phyloP scores from a whole-genome alignment of 2,113 vertebrate genomes.

The Lophius piscatorius region DNA sequence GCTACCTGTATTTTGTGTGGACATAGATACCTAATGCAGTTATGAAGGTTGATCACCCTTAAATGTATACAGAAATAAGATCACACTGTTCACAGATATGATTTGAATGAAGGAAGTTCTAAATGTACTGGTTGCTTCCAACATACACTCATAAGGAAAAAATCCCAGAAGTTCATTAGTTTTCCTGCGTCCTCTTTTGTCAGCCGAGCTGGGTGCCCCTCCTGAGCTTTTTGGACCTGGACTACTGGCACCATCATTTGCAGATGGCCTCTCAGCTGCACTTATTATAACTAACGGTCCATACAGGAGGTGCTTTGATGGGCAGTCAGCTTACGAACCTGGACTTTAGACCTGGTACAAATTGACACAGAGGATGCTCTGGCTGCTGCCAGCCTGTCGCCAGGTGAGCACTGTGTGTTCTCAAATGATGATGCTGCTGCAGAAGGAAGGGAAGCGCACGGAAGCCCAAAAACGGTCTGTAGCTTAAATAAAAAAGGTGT shows the following conservation, averaged over 20 bases:
- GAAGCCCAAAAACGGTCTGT: constrained; percentile 58
- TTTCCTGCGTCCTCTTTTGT: constrained; percentile 62
- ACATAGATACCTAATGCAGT: too few relatives aligned
- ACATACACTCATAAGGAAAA: too few relatives aligned
- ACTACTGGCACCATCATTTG: constrained; percentile 65
- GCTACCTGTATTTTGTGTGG: too few relatives aligned
- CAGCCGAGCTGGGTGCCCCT: constrained; percentile 70
- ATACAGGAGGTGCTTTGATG: constrained; percentile 80
- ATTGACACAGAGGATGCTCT: constrained; percentile 64
- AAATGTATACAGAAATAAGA: too few relatives aligned
- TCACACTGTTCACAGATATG: too few relatives aligned
- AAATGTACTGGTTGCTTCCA: too few relatives aligned
- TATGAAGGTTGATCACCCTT: too few relatives aligned
- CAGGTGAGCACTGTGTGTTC: constrained; percentile 64
- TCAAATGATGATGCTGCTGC: constrained; percentile 50
- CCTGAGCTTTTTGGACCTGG: constrained; percentile 64
- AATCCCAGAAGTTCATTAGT: constrained; percentile 41
- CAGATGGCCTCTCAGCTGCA: constrained; percentile 87
- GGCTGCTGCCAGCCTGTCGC: constrained; percentile 69
- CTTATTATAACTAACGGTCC: constrained; percentile 82
- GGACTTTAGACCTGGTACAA: constrained; percentile 65
- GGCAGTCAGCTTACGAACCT: constrained; percentile 76
- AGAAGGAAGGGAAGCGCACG: constrained; percentile 46
- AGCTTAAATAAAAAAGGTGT: constrained; percentile 38
- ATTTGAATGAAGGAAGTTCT: too few relatives aligned